phyloP scores from a whole-genome alignment of 1,140 invertebrate genomes.

The Bilobella aurantiaca region DNA sequence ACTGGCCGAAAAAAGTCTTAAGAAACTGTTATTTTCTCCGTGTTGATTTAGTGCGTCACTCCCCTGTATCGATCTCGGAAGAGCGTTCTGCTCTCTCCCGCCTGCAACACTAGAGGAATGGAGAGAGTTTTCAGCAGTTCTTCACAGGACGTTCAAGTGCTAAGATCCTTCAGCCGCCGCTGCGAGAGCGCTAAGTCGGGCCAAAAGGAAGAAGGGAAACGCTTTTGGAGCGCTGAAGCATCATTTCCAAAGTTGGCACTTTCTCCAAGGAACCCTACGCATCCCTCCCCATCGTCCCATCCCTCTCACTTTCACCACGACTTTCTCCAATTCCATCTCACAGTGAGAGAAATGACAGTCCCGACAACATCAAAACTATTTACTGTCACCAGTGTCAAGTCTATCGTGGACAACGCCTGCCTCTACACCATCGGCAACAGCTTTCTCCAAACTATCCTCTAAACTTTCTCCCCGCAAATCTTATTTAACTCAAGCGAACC shows the following conservation, averaged over 20 bases:
- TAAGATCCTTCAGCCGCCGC: too few species aligned
- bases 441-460: background rate
- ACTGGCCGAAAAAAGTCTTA: background rate
- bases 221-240: too few species aligned
- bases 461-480: too few species aligned
- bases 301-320: background rate
- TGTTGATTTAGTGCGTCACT: conserved; percentile 32
- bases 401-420: background rate
- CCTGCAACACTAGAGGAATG: background rate
- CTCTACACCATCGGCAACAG: background rate
- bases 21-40: background rate
- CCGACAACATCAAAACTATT: conserved; percentile 6
- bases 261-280: background rate
- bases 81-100: background rate
- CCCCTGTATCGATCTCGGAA: conserved; percentile 21
- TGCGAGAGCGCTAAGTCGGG: too few species aligned
- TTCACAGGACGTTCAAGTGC: background rate
- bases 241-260: too few species aligned
- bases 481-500: too few species aligned
- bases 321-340: background rate
- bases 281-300: conserved; percentile 1
- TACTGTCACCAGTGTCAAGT: conserved; percentile 4
- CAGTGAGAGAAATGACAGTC: background rate
- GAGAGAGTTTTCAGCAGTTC: background rate
- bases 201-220: too few species aligned